Base-by-base conservation (phyloP, 1,140 invertebrate genomes). In the Drosophila repletoides region DNA sequence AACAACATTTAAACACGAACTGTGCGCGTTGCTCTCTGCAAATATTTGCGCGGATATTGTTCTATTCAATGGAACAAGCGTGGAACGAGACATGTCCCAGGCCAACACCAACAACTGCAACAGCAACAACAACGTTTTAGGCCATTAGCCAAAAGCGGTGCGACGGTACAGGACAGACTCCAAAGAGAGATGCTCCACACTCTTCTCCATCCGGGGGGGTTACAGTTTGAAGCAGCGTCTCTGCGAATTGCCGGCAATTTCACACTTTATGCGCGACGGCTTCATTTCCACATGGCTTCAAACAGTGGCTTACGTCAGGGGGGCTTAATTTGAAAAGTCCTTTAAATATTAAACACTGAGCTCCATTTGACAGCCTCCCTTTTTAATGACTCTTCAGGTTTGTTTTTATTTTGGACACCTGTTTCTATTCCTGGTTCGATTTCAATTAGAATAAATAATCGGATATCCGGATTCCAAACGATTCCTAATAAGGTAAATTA, bases 181-280 rank as follows among this genome's bases (percentile, higher is more conserved):
- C 41, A 5, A 14, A 2, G 5, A 31, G 15, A 19, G 46, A 49
- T 34, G 28, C 9, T 26, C 40, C 43, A 36, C 19, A 52, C 33
- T 61, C 34, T 45, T 21, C 33, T 31, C 7, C 34, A 12, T 12
- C 28, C 5, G 2, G 9, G 40, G 40, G 40, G 48, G 52, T 56
- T 69, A 55, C 66, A 70, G 45, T 71, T 71, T 59, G 61, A 61
- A 67, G 72, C 51, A 73, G 68, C 64, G 60, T 69, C 79, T 81
- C 79, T 68, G 83, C 76, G 83, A 88, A 87, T 87, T 86, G 83
- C 76, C 76, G 51, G 77, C 83, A 87, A 88, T 88, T 87, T 87
- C 83, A 87, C 83, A 87, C 83, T 88, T 87, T 86, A 87, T 87
- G 81, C 76, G 80, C 76, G 80, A 86, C 81, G 81, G 81, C 80